Evolutionary conservation across 2,113 vertebrate genomes (phyloP).

Genomic region (Ploceus nigricollis): DNA sequence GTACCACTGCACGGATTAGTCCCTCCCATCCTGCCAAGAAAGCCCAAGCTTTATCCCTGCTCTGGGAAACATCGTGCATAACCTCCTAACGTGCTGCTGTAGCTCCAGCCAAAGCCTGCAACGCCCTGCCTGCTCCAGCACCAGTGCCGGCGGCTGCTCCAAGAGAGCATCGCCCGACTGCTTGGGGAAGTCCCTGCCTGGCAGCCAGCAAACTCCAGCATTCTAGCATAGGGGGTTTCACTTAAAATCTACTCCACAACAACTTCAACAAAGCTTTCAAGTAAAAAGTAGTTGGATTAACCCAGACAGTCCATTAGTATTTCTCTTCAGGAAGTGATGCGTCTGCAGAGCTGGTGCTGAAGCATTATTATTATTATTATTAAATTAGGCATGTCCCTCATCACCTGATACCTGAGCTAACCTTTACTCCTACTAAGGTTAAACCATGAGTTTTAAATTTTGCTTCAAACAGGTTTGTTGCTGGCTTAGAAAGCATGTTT

Average conservation of each 20-base stretch:
- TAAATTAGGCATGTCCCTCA: background rate
- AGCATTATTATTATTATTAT: background rate
- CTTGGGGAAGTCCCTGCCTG: accelerated
- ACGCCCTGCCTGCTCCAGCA: background rate
- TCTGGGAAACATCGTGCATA: accelerated
- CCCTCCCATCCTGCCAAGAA: background rate
- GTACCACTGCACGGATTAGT: background rate
- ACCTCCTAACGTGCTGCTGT: accelerated
- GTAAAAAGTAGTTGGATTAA: background rate
- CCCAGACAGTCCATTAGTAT: background rate
- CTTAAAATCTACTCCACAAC: background rate
- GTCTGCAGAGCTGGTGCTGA: background rate
- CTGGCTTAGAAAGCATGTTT: background rate
- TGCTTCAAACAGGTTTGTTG: background rate
- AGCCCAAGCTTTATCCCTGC: background rate
- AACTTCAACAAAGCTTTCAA: background rate
- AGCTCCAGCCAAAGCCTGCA: background rate
- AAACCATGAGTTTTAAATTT: background rate
- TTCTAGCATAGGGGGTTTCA: accelerated
- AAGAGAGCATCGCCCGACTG: accelerated
- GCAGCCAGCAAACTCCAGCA: background rate
- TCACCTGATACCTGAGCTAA: background rate
- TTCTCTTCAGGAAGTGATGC: background rate
- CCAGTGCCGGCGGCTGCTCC: accelerated
- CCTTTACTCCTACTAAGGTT: background rate